Base-by-base conservation (phyloP, 64 coral and sea anemone species). In the Orbicella faveolata region DNA sequence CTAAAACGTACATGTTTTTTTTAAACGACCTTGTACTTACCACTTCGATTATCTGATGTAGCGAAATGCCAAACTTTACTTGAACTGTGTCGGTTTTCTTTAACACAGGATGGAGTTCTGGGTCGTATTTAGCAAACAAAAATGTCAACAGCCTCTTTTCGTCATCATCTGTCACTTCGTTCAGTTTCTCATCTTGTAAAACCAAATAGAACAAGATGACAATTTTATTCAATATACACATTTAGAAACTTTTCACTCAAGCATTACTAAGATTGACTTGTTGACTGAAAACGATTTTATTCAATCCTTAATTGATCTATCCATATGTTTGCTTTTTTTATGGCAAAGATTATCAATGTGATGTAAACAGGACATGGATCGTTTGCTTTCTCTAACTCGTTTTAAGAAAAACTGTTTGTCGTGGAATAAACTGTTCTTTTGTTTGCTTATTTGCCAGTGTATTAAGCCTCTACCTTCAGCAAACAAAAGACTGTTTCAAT, bases 41-140 rank as follows among this genome's bases (percentile, higher is more conserved):
- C 87, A 94, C 92, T 78, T 94, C 92, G 70, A 94, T 94, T 17
- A 94, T 94, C 64, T 94, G 92, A 94, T 89, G 89, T 4, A 94
- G 87, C 13, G 92, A 94, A 68, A 94, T 83, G 0, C 92, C 92
- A 78, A 94, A 94, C 61, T 84, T 77, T 6, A 94, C 87, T 36
- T 73, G 63, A 4, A 94, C 87, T 7, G 92, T 94, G 14, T 89
- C 92, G 10, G 64, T 89, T 68, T 94, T 94, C 79, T 77, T 89
- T 33, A 89, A 76, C 48, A 94, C 92, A 14, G 92, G 92, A 63
- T 87, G 79, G 7, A 94, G 63, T 19, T 94, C 92, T 19, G 92
- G 35, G 70, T 94, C 92, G 5, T 89, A 89, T 15, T 74, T 39
- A 74, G 48, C 34, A 65, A 94, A 89, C 30, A 94, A 35, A 16